Conservation (phyloP, 2,888 invertebrate species). For the Thumatha senex region DNA sequence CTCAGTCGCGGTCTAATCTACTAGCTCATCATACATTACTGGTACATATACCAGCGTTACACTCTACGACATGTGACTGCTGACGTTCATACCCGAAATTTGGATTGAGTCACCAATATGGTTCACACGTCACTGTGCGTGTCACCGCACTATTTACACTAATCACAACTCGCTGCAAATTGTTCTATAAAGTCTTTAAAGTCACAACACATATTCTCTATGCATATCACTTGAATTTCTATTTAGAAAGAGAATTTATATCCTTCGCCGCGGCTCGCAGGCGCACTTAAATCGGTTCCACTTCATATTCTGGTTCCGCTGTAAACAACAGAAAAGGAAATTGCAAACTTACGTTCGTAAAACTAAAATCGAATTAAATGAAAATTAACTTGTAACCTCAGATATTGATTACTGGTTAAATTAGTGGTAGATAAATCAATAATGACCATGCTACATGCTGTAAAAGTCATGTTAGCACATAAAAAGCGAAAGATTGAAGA, state of each 20-base stretch:
- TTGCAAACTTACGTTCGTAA: slow-evolving; percentile 34
- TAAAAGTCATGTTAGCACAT: slow-evolving; percentile 25
- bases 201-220: slow-evolving; percentile 33
- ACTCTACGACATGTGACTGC: slow-evolving; percentile 13
- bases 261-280: slow-evolving; percentile 56
- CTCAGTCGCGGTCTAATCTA: slow-evolving; percentile 48
- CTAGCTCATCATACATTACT: slow-evolving; percentile 5
- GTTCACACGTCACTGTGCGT: slow-evolving; percentile 17
- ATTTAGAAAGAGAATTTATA: background rate
- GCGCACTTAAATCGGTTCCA: slow-evolving; percentile 77
- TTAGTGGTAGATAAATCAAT: background rate
- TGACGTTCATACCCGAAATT: slow-evolving; percentile 18
- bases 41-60: slow-evolving; percentile 10
- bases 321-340: slow-evolving; percentile 58
- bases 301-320: slow-evolving; percentile 74
- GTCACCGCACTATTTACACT: slow-evolving; percentile 20
- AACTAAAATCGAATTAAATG: background rate
- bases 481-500: slow-evolving; percentile 56
- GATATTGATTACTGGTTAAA: background rate
- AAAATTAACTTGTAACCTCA: background rate
- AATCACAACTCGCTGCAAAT: slow-evolving; percentile 6
- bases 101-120: slow-evolving; percentile 26
- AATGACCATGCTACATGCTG: slow-evolving; percentile 24
- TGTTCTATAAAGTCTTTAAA: slow-evolving; percentile 21
- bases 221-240: slow-evolving; percentile 11